Percentiles rank a stretch among this genome's conserved stretches.
phyloP scores from a whole-genome alignment of 2,888 invertebrate species.

The Resseliella maxima region DNA sequence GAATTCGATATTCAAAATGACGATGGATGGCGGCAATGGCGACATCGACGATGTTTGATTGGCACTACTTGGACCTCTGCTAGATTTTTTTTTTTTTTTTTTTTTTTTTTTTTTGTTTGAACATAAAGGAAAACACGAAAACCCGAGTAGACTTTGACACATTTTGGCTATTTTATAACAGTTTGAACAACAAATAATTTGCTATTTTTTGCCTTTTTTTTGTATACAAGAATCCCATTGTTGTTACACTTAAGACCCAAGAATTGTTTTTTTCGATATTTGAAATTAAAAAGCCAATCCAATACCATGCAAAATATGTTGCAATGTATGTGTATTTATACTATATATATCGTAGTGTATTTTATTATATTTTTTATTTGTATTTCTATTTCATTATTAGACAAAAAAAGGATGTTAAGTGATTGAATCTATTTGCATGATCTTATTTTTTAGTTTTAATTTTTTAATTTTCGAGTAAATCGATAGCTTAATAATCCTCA shows the following conservation, averaged over 20 bases:
- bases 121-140: background rate
- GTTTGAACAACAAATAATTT: background rate
- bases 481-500: background rate
- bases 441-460: slow-evolving; percentile 4
- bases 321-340: background rate
- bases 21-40: background rate
- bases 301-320: background rate
- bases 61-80: too few species aligned
- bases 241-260: too few species aligned
- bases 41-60: slow-evolving; percentile 21
- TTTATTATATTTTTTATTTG: background rate
- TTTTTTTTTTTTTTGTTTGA: background rate
- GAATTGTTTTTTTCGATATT: too few species aligned
- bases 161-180: background rate
- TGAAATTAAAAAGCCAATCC: slow-evolving; percentile 6
- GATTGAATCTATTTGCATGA: slow-evolving; percentile 10
- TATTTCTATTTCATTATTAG: slow-evolving; percentile 32
- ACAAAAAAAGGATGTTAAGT: slow-evolving; percentile 32
- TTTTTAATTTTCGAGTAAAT: background rate
- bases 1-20: too few species aligned
- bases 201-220: too few species aligned
- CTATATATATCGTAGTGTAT: background rate
- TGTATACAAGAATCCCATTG: too few species aligned
- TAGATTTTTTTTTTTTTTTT: background rate
- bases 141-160: background rate